Conservation (phyloP, 2,888 invertebrate genomes). For the Habroteleia sp. region DNA sequence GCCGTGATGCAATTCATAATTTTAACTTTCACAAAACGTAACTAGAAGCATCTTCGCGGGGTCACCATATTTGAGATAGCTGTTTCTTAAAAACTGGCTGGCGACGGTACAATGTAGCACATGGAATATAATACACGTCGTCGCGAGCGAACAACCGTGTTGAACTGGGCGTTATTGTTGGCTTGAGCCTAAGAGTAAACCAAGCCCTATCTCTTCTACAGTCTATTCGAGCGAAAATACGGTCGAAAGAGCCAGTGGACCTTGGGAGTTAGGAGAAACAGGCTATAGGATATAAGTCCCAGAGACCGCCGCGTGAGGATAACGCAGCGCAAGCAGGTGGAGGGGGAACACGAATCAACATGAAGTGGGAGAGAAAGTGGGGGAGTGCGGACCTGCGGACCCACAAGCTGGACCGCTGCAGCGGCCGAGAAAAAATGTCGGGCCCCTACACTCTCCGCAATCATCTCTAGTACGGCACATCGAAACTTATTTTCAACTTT, state of each 20-base stretch:
- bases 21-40: neutral
- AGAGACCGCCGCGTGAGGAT: conserved; percentile 56
- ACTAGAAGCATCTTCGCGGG: neutral
- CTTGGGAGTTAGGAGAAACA: conserved; percentile 71
- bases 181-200: conserved; percentile 60
- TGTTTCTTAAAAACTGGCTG: conserved; percentile 12
- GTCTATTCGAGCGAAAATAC: conserved; percentile 60
- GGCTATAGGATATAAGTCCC: conserved; percentile 53
- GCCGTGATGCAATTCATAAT: too few species aligned
- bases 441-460: conserved; percentile 70
- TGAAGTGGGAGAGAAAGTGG: conserved; percentile 42
- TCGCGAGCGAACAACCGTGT: conserved; percentile 72
- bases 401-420: conserved; percentile 67
- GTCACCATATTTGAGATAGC: conserved; percentile 38
- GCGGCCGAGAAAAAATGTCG: conserved; percentile 74
- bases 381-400: conserved; percentile 41
- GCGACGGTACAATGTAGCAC: neutral
- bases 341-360: conserved; percentile 33
- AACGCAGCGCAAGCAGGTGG: conserved; percentile 46
- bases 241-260: conserved; percentile 63
- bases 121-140: conserved; percentile 15
- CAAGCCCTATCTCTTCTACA: conserved; percentile 76
- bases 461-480: conserved; percentile 67
- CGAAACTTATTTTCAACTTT: conserved; percentile 58
- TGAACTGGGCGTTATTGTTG: conserved; percentile 80